Evolutionary conservation across 53 echinoderm and acorn worm species (phyloP), one percentile per base, ranked within the genome.

Genomic region (Hippasteria phrygiana): DNA sequence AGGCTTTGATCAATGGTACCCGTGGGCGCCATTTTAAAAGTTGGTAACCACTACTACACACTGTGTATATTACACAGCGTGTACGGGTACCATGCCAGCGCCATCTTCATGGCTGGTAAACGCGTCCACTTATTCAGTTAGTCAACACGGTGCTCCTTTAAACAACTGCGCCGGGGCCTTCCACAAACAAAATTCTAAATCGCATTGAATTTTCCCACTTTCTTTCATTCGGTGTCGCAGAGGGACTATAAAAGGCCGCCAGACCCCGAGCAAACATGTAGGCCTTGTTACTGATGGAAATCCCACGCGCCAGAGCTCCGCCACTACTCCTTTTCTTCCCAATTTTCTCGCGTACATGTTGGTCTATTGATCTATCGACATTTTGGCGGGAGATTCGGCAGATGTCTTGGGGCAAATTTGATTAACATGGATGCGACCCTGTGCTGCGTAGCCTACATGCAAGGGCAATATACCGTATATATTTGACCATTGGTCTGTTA

Each of bases 321-420:
- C 16, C 54, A 13, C 29, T 53, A 18, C 43, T 43, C 50, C 54
- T 24, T 37, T 50, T 34, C 33, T 24, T 33, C 6, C 48, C 18
- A 48, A 45, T 53, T 51, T 55, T 55, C 38, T 59, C 56, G n/a
- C 39, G 38, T 39, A 39, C 78, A 55, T 78, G 55, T 40, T 77
- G 78, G 39, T 66, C 33, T 78, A 78, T 78, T 78, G 78, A 78
- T 78, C 78, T 78, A 78, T 78, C 59, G 78, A 78, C 62, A 59
- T 78, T 78, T 66, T 59, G 39, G 59, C 24, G 59, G 78, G n/a
- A 38, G 37, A 78, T 78, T 59, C 56, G 56, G 78, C 78, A 78
- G 78, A 78, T 78, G 78, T 78, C 59, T 78, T 6, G 33, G 17
- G 78, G 78, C 78, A 56, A 78, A 78, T 78, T 78, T 78, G 78